Base-by-base conservation (phyloP, 2,113 vertebrate species). In the Propithecus coquereli region DNA sequence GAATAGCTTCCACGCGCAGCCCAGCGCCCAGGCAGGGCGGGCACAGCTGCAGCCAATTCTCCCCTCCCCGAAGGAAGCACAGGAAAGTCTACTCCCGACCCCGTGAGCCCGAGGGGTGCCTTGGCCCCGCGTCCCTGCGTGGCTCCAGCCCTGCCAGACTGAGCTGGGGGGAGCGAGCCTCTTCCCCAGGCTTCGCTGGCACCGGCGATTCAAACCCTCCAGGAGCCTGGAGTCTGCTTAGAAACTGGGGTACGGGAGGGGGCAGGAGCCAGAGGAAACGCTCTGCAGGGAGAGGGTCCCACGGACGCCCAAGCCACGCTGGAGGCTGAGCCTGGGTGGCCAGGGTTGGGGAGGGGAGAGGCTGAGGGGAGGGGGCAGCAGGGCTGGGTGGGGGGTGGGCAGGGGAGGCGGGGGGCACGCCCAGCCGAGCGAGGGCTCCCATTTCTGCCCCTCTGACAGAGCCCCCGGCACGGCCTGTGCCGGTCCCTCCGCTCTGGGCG, bases 391-490 rank as follows among this genome's bases (percentile, higher is more conserved):
- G 20, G 20, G 5, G 5, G 11, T 4, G 40, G 59, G 68, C n/a
- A 6, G 54, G 43, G 22, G 17, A 3, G 9, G 40, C 7, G 1
- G 17, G 6, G 16, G 10, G 27, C 14, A 4, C 11, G 4, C 10
- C 47, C n/a, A 30, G 2, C 2, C 0, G 32, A 17, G 16, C 27
- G 2, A 16, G 30, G 30, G 63, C 17, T 10, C n/a, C 37, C 6
- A 34, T 32, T 61, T 23, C 57, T 54, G 27, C 17, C 16, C 54
- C 47, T 40, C 1, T 8, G 13, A 30, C 37, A 52, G 27, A 59
- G n/a, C 22, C 25, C 7, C 52, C 2, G 4, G 8, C 0, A 3
- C 13, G 17, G 43, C 32, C 11, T 3, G 1, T 34, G 47, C 8
- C 27, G 16, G 43, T 34, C 54, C 6, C 10, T 17, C 30, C 16